Evolutionary conservation across 2,113 vertebrate genomes (phyloP).

Genomic region (Psilopogon haemacephalus): DNA sequence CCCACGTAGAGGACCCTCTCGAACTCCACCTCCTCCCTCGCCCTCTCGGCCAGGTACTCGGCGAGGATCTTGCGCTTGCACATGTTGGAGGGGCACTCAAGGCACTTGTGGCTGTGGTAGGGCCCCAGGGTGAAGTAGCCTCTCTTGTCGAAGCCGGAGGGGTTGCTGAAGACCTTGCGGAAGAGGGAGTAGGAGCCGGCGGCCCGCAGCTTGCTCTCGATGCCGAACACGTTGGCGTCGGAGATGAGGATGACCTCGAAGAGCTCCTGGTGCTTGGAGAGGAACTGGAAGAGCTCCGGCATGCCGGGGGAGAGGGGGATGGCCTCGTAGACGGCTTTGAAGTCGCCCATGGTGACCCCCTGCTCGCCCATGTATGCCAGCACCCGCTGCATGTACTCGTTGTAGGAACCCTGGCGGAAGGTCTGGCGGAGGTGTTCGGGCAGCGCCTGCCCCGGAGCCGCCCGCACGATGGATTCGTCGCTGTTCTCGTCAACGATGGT

Average conservation of each 20-base stretch:
- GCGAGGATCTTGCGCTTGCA: conserved; percentile 89
- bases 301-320: conserved; percentile 89
- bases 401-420: conserved; percentile 87
- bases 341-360: conserved; percentile 81
- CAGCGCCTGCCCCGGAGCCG: conserved; percentile 82
- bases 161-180: conserved; percentile 90
- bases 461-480: conserved; percentile 85
- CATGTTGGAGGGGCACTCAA: conserved; percentile 90
- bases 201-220: conserved; percentile 84
- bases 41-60: conserved; percentile 85
- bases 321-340: conserved; percentile 83
- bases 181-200: conserved; percentile 81
- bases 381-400: conserved; percentile 92
- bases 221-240: conserved; percentile 91
- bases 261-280: conserved; percentile 80
- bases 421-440: conserved; percentile 84
- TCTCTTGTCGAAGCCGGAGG: conserved; percentile 82
- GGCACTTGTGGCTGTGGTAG: conserved; percentile 91
- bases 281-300: conserved; percentile 86
- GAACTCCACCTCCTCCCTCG: conserved; percentile 82
- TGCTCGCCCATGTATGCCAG: conserved; percentile 89
- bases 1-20: conserved; percentile 91
- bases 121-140: conserved; percentile 86
- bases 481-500: conserved; percentile 95
- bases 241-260: conserved; percentile 93